Base-by-base conservation (phyloP, 2,888 invertebrate genomes). In the Busseola fusca region DNA sequence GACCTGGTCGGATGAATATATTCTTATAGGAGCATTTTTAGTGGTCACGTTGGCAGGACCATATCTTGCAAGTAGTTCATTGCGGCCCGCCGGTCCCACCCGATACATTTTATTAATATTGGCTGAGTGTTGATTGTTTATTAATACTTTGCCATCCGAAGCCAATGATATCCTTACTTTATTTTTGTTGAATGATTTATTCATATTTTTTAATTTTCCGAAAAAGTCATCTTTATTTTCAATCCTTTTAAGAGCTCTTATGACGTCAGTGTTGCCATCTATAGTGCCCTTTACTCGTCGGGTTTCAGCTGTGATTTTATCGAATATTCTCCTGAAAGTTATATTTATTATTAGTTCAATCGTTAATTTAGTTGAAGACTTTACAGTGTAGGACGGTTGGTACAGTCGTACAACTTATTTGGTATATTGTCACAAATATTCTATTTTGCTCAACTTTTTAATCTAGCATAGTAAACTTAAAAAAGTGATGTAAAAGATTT, bases 221-320 rank as follows among this genome's bases (percentile, higher is more conserved):
- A 88, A 88, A 62, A 88, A 88, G 0, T 88, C 88, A 34, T 88
- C 83, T 69, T 87, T 87, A 64, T 88, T 86, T 25, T 86, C 82
- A 18, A 88, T 88, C 7, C 71, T 86, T 69, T 85, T 84, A 37
- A 94, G 87, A 7, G 90, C 87, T 73, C 87, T 87, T 74, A 95
- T 94, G 1, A 95, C 90, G 82, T 94, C 94, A 1, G 93, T 88
- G 72, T 88, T 89, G 16, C 92, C 94, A 74, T 84, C 81, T 10
- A 86, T 80, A 27, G 91, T 86, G 12, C 92, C 92, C 45, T 88
- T 87, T 16, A 86, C 78, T 57, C 89, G 83, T 7, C 93, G 87
- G 0, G 94, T 93, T 81, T 93, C 92, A 76, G 92, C 93, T 58
- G 91, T 79, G 54, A 94, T 74, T 84, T 93, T 93, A 54, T 91